Percentiles rank a stretch among this genome's conserved stretches.
Conservation (phyloP, 2,113 vertebrate species). For the Oenanthe melanoleuca region DNA sequence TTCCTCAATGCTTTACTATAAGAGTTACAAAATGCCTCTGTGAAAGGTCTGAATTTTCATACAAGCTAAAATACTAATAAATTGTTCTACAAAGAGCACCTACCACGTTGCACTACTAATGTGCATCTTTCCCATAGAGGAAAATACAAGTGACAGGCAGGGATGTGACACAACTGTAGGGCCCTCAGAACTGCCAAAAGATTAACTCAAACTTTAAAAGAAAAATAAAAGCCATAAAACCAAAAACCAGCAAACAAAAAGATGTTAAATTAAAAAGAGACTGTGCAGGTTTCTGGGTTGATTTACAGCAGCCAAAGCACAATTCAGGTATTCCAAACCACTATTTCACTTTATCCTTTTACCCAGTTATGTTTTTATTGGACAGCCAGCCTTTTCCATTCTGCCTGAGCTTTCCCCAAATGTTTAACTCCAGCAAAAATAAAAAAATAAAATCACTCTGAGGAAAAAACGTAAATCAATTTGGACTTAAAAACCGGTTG, state of each 20-base stretch:
- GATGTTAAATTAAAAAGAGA: background rate
- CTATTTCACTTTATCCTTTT: background rate
- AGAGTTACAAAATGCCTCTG: background rate
- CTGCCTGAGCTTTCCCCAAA: background rate
- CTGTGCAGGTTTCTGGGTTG: background rate
- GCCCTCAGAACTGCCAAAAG: background rate
- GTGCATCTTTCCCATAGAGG: background rate
- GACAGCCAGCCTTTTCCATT: background rate
- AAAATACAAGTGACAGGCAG: rapidly evolving
- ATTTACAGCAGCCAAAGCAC: background rate
- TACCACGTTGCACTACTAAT: rapidly evolving
- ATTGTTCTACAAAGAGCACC: background rate
- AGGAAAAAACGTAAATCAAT: background rate
- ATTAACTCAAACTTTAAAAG: background rate
- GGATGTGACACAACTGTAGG: background rate
- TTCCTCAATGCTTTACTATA: background rate
- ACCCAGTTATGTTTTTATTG: background rate
- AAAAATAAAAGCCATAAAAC: background rate
- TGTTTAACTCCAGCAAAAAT: background rate
- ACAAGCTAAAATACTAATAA: background rate
- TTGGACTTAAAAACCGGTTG: background rate
- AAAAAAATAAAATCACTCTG: background rate
- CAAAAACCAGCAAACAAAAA: background rate
- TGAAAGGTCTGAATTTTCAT: background rate
- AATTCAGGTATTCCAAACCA: background rate